A percentile compares a stretch with the other conserved stretches of the same genome.
Evolutionary conservation across 2,113 vertebrate species (phyloP).

Genomic region (Anolis carolinensis): DNA sequence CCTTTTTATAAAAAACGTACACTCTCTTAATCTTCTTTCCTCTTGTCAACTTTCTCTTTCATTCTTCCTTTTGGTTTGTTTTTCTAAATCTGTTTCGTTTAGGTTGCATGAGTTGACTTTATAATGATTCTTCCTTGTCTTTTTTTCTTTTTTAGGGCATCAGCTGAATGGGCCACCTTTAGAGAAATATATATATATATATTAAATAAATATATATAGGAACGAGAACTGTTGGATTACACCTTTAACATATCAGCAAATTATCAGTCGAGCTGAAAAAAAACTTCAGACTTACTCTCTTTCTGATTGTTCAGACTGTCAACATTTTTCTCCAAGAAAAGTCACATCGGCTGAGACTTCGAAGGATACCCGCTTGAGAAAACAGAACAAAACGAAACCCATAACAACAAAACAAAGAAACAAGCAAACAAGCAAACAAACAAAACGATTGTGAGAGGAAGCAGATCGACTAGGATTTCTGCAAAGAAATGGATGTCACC

Average conservation of each 20-base stretch:
- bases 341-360: conserved; percentile 79
- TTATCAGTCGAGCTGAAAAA: conserved; percentile 81
- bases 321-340: conserved; percentile 82
- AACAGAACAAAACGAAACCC: conserved; percentile 59
- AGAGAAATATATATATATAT: conserved; percentile 79
- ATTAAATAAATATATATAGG: conserved; percentile 74
- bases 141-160: conserved; percentile 86
- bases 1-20: conserved; percentile 43
- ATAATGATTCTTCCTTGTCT: conserved; percentile 70
- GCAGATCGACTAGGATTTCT: conserved; percentile 76
- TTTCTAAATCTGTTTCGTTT: not conserved
- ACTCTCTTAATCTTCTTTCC: conserved; percentile 49
- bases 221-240: conserved; percentile 83
- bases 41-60: conserved; percentile 42
- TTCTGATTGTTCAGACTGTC: conserved; percentile 83
- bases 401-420: conserved; percentile 54
- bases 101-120: conserved; percentile 70
- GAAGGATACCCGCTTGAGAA: conserved; percentile 77
- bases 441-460: conserved; percentile 73
- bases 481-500: conserved; percentile 79
- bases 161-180: conserved; percentile 90
- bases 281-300: conserved; percentile 83
- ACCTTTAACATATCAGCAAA: conserved; percentile 87
- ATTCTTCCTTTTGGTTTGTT: conserved; percentile 40
- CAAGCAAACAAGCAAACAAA: conserved; percentile 71